A percentile compares a stretch with the other conserved stretches of the same genome.
Evolutionary conservation across 2,113 vertebrate genomes (phyloP).

Genomic region (Carollia perspicillata): DNA sequence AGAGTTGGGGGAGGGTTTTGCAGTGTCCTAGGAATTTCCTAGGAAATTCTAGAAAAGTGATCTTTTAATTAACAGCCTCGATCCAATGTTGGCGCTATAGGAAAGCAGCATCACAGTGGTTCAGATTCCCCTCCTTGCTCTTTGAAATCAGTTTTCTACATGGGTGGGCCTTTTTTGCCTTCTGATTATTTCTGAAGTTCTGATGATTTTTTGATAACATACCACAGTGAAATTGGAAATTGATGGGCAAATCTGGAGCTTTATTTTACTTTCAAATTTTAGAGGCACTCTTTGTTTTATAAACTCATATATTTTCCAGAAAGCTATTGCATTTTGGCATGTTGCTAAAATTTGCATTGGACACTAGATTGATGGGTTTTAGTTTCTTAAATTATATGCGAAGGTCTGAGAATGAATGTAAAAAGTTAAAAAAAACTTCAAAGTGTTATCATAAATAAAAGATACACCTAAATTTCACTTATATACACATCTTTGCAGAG

Average conservation of each 20-base stretch:
- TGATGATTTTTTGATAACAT: background rate
- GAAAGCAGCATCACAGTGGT: background rate
- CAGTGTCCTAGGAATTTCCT: background rate
- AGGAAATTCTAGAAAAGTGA: conserved; percentile 26
- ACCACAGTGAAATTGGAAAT: background rate
- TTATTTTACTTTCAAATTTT: background rate
- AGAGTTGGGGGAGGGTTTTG: background rate
- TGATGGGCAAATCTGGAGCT: background rate
- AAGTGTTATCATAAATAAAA: background rate
- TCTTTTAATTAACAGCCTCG: background rate
- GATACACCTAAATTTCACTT: background rate
- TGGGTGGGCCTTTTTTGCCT: background rate
- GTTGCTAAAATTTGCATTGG: background rate
- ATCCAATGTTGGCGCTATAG: background rate
- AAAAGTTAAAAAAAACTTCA: background rate
- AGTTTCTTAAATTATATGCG: background rate
- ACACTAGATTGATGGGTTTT: background rate
- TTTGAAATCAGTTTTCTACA: background rate
- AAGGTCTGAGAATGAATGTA: background rate
- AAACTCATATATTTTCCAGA: background rate
- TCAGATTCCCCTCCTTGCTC: background rate
- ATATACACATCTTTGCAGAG: background rate
- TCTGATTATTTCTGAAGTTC: background rate
- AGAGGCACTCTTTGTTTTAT: background rate
- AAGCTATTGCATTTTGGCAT: background rate